Conservation (phyloP, 2,113 vertebrate species). For the Laticauda colubrina region DNA sequence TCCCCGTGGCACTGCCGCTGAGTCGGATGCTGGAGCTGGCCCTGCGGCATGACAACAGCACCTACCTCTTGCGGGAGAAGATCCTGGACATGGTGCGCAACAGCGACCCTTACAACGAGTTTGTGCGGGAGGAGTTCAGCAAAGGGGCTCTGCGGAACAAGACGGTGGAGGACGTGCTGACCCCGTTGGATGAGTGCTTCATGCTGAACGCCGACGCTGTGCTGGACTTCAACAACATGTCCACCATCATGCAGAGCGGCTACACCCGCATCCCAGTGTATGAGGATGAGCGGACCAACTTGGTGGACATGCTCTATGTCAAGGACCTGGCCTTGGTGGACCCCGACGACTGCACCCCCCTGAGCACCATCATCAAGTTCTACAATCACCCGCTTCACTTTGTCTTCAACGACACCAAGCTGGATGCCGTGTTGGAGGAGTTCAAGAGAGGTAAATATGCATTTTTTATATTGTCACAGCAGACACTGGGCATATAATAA, state of each 20-base stretch:
- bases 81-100: slow-evolving; percentile 85
- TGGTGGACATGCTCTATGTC: slow-evolving; percentile 87
- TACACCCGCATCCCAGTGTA: slow-evolving; percentile 89
- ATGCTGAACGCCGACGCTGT: slow-evolving; percentile 81
- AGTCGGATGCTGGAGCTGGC: slow-evolving; percentile 81
- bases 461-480: not conserved
- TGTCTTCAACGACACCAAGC: slow-evolving; percentile 91
- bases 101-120: slow-evolving; percentile 85
- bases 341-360: slow-evolving; percentile 85
- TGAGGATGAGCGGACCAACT: slow-evolving; percentile 88
- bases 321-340: slow-evolving; percentile 88
- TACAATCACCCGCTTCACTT: slow-evolving; percentile 91
- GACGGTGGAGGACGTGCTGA: slow-evolving; percentile 89
- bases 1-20: slow-evolving; percentile 80
- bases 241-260: slow-evolving; percentile 90
- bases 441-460: slow-evolving; percentile 82
- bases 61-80: slow-evolving; percentile 75
- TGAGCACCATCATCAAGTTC: slow-evolving; percentile 90
- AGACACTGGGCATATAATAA: rapidly evolving
- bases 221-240: slow-evolving; percentile 88
- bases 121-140: slow-evolving; percentile 87
- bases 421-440: slow-evolving; percentile 90
- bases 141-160: slow-evolving; percentile 80
- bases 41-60: slow-evolving; percentile 74
- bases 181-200: slow-evolving; percentile 86